Evolutionary conservation across 2,888 invertebrate genomes (phyloP), one percentile per base, ranked within the genome.

Genomic region (Cyclophora albipunctata): DNA sequence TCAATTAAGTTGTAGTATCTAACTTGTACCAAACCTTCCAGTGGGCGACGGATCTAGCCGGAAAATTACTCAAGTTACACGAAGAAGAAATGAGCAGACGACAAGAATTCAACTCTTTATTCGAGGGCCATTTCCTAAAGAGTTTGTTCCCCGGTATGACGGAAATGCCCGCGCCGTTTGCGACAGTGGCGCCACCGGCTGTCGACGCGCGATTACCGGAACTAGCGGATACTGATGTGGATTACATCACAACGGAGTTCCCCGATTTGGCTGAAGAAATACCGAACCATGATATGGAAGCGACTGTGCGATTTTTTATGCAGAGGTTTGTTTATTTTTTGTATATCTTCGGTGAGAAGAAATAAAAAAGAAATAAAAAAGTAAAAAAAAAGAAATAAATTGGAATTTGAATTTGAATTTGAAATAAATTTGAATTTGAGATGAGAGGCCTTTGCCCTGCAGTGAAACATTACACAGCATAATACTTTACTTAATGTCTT

Each of bases 91-190:
- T 96, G 5, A 86, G 90, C 3, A 84, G 94, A 5, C 90, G 99
- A 42, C 92, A 94, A 60, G 92, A 94, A 5, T 98, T 98, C 75
- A 92, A 93, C 62, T 71, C 84, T 0, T 90, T 92, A 54, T 95
- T 96, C 67, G 95, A 96, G 34, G 95, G 95, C 0, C 98, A 95
- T 68, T 95, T 96, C 72, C 88, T 99, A 4, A 93, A 92, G 57
- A 91, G 93, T 6, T 82, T 99, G 43, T 99, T 99, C 80, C 95
- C 96, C 1, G 98, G 98, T 0, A 92, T 98, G 90, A 93, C 94
- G 48, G 98, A 98, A 68, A 84, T 93, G 55, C 95, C 97, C 2
- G 93, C 94, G 3, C 89, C 93, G 0, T 98, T 95, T 77, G 97
- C 96, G 47, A 95, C 94, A 3, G 92, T 94, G 70, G 91, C 94